A percentile compares a stretch with the other conserved stretches of the same genome.
Evolutionary conservation across 2,113 vertebrate species (phyloP).

Genomic region (Bucco capensis): DNA sequence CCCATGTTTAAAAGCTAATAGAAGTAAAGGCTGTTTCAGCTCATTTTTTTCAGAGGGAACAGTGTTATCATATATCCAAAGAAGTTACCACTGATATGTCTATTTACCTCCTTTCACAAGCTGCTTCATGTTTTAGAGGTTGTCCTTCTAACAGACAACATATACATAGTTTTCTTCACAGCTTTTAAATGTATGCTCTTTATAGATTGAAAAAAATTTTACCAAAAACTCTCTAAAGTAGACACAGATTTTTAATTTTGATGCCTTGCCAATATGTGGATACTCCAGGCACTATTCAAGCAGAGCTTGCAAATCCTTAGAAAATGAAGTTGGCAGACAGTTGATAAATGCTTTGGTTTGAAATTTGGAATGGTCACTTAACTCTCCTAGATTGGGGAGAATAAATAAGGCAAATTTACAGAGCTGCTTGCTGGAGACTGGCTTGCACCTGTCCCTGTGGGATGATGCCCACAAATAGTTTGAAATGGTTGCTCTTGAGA

Average conservation of each 20-base stretch:
- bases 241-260: background rate
- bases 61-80: background rate
- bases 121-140: background rate
- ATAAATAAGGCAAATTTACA: slow-evolving; percentile 52
- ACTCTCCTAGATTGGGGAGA: slow-evolving; percentile 22
- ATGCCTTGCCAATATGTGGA: background rate
- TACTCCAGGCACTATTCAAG: background rate
- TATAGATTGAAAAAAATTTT: background rate
- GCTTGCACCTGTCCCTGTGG: slow-evolving; percentile 59
- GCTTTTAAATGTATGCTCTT: background rate
- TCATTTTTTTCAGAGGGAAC: background rate
- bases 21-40: background rate
- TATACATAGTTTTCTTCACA: background rate
- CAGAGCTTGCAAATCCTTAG: background rate
- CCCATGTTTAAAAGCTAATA: background rate
- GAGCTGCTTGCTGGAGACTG: slow-evolving; percentile 9
- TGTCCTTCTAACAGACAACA: background rate
- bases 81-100: background rate
- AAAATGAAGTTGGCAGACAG: slow-evolving; percentile 7
- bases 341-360: background rate
- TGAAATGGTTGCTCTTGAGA: slow-evolving; percentile 31
- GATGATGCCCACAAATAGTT: slow-evolving; percentile 61
- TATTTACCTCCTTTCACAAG: background rate
- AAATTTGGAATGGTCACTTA: background rate
- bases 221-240: background rate